Percentiles rank a stretch among this genome's conserved stretches.
phyloP scores from a whole-genome alignment of 2,113 vertebrate genomes.

The Glaucomys volans region DNA sequence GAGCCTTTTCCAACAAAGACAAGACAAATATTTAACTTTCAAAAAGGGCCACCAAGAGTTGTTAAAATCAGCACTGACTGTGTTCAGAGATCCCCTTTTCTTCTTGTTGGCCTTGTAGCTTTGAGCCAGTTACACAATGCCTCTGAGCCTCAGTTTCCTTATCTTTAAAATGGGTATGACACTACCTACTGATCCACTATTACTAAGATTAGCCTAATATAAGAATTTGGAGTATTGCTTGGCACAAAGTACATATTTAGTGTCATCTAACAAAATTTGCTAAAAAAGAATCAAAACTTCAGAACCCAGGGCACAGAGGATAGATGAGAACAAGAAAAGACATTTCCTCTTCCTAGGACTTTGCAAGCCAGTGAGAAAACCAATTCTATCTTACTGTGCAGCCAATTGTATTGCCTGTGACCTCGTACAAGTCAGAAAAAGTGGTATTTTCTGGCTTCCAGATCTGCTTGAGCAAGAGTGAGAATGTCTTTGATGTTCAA shows the following conservation, averaged over 20 bases:
- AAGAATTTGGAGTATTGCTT: neutral
- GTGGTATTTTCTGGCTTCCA: neutral
- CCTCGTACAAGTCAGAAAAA: conserved; percentile 8
- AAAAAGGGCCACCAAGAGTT: neutral
- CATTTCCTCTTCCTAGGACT: neutral
- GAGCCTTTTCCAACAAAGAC: neutral
- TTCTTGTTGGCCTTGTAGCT: neutral
- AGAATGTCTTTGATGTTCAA: neutral
- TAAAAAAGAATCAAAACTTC: neutral
- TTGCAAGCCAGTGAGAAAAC: neutral
- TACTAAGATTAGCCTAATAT: neutral
- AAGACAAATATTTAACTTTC: neutral
- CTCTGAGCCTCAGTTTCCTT: neutral
- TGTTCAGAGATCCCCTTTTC: neutral
- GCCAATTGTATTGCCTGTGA: neutral
- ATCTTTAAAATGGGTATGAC: neutral
- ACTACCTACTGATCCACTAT: neutral
- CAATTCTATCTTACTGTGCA: neutral
- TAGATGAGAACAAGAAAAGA: neutral
- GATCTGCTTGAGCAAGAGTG: neutral
- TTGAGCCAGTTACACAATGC: neutral
- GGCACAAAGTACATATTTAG: neutral
- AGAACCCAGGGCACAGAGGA: neutral
- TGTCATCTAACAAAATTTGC: neutral
- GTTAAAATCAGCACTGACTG: neutral